Conservation (phyloP, 2,797 vertebrate genomes). For the Chelonia mydas region DNA sequence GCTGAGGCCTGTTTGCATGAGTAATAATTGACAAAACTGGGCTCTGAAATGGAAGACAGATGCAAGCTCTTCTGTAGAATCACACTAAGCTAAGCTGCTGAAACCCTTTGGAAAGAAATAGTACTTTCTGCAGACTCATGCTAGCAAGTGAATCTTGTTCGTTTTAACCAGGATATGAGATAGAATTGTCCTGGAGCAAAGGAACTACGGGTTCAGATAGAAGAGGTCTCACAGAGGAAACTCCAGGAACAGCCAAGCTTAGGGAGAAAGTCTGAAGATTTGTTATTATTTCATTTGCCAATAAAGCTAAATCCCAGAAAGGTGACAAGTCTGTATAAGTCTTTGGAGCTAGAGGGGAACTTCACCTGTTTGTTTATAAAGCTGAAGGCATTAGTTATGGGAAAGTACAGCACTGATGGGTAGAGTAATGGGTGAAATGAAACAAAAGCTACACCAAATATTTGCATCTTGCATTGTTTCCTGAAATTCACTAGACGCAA, state of each 20-base stretch:
- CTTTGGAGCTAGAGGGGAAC: background rate
- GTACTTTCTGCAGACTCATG: background rate
- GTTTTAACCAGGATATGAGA: background rate
- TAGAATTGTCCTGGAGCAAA: background rate
- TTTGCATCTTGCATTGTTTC: background rate
- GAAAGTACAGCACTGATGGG: background rate
- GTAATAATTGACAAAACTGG: background rate
- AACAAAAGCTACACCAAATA: background rate
- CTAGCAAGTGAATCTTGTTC: background rate
- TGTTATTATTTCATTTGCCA: background rate
- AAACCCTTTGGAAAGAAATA: background rate
- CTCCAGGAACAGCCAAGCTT: background rate
- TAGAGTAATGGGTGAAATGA: background rate
- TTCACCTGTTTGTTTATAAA: slow-evolving; percentile 25
- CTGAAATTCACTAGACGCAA: background rate
- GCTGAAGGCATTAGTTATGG: background rate
- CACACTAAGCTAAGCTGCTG: background rate
- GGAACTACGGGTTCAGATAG: background rate
- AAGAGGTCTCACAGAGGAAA: background rate
- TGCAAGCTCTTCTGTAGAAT: background rate
- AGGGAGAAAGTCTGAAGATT: background rate
- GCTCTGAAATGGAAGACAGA: background rate
- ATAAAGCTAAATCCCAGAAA: slow-evolving; percentile 21
- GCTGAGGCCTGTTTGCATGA: background rate
- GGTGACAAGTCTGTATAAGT: background rate